Conservation (phyloP, 2,888 invertebrate genomes). For the Petrolisthes cinctipes region DNA sequence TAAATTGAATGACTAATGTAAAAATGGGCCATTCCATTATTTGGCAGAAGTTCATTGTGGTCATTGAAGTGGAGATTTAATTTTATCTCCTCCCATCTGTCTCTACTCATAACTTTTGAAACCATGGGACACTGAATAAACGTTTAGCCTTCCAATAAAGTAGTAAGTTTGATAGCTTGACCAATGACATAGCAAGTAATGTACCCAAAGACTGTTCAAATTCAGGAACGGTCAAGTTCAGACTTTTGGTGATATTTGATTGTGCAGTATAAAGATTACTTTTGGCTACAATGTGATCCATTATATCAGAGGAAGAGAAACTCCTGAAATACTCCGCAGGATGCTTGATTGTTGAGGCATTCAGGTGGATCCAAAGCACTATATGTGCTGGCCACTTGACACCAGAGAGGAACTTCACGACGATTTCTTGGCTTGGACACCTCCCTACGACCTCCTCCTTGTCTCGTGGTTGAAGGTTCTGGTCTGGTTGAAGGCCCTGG, state of each 20-base stretch:
- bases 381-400: slow-evolving; percentile 1
- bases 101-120: slow-evolving; percentile 12
- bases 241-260: neutral
- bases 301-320: slow-evolving; percentile 15
- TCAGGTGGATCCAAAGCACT: neutral
- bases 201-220: slow-evolving; percentile 13
- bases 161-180: slow-evolving; percentile 21
- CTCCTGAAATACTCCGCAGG: no score
- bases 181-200: slow-evolving; percentile 23
- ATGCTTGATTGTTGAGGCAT: no score
- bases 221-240: neutral
- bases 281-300: slow-evolving; percentile 20
- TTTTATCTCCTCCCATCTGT: slow-evolving; percentile 27
- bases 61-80: slow-evolving; percentile 29
- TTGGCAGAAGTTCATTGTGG: neutral
- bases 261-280: neutral
- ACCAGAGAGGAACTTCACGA: slow-evolving; percentile 4
- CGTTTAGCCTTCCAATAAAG: slow-evolving; percentile 28
- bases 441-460: slow-evolving; percentile 2
- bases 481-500: neutral
- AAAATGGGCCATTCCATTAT: no score
- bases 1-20: no score
- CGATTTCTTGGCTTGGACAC: slow-evolving; percentile 15
- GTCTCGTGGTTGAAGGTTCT: neutral
- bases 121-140: slow-evolving; percentile 32